Evolutionary conservation across 2,888 invertebrate genomes (phyloP).

Genomic region (Lasius platythorax): DNA sequence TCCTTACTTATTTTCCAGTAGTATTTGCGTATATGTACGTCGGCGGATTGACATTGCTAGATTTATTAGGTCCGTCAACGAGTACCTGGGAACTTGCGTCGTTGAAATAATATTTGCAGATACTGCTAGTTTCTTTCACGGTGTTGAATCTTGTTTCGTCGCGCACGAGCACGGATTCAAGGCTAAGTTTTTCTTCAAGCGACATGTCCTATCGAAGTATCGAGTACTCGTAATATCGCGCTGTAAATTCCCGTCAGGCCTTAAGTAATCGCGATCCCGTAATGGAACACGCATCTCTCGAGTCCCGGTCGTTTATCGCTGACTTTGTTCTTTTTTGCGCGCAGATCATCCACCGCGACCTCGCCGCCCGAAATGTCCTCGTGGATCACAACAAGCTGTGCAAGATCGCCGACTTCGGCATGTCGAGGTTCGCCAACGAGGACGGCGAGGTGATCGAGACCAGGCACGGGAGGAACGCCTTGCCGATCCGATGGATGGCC

Average conservation of each 20-base stretch:
- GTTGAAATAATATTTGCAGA: slow-evolving; percentile 38
- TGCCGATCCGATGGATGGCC: slow-evolving; percentile 95
- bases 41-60: neutral
- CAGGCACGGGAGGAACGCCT: slow-evolving; percentile 87
- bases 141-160: slow-evolving; percentile 30
- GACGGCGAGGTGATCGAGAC: slow-evolving; percentile 87
- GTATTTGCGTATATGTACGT: neutral
- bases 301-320: slow-evolving; percentile 22
- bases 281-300: slow-evolving; percentile 61
- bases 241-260: slow-evolving; percentile 22
- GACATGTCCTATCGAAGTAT: neutral
- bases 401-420: slow-evolving; percentile 96
- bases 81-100: neutral
- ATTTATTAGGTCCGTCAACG: slow-evolving; percentile 7
- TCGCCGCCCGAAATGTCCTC: slow-evolving; percentile 94
- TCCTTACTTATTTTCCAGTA: neutral
- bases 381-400: slow-evolving; percentile 95
- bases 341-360: slow-evolving; percentile 94
- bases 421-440: slow-evolving; percentile 90
- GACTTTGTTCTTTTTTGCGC: slow-evolving; percentile 71
- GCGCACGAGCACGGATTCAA: slow-evolving; percentile 10
- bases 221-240: slow-evolving; percentile 11
- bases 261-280: slow-evolving; percentile 41
- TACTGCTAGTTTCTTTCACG: neutral
- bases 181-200: slow-evolving; percentile 19